phyloP scores from a whole-genome alignment of 2,797 vertebrate species.

The Columba guinea region DNA sequence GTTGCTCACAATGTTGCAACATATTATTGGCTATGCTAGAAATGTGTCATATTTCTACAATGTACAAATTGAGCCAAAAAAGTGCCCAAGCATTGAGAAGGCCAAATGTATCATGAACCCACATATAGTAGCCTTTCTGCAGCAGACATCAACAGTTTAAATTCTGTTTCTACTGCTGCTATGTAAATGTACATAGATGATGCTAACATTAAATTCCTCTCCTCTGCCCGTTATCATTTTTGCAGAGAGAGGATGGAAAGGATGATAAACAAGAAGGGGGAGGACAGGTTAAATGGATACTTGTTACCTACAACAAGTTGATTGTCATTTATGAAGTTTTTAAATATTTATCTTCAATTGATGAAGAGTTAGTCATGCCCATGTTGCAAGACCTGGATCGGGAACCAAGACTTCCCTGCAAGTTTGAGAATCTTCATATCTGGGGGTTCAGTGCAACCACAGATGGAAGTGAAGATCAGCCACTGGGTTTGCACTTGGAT shows the following conservation, averaged over 20 bases:
- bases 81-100: neutral
- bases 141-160: neutral
- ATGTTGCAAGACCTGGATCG: slow-evolving; percentile 58
- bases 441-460: slow-evolving; percentile 10
- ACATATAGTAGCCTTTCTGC: neutral
- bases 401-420: slow-evolving; percentile 30
- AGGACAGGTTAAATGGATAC: slow-evolving; percentile 9
- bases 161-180: slow-evolving; percentile 10
- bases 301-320: slow-evolving; percentile 58
- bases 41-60: neutral
- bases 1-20: neutral
- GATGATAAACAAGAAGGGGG: neutral
- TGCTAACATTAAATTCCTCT: neutral
- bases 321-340: slow-evolving; percentile 36
- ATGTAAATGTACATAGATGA: neutral
- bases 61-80: neutral
- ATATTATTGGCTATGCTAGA: neutral
- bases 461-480: neutral
- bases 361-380: slow-evolving; percentile 60
- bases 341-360: slow-evolving; percentile 66
- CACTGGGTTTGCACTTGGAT: slow-evolving; percentile 39
- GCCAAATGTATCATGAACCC: neutral
- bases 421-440: neutral
- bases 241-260: neutral
- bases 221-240: neutral